Base-by-base conservation (phyloP, 2,113 vertebrate species). In the Morone chrysops region DNA sequence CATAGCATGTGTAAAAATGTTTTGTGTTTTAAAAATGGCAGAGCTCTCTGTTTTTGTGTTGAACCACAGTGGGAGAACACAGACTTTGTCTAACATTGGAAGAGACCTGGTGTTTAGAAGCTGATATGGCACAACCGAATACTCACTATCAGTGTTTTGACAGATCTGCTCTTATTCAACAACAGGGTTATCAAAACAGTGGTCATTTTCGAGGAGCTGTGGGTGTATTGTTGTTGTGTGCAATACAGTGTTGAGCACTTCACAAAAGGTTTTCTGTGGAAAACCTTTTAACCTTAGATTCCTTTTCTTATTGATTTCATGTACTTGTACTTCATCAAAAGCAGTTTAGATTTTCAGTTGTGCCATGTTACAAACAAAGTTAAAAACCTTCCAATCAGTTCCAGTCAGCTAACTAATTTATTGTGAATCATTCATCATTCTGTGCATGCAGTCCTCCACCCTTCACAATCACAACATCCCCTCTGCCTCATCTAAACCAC, bases 31-130 rank as follows among this genome's bases (percentile, higher is more conserved):
- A 18, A 22, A 25, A 50, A n/a, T 1, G 25, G 22, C 25, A 6
- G 3, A 10, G 5, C 17, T 51, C 45, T 50, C 45, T 61, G 31
- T n/a, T 51, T 48, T 41, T 81, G 63, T 48, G 62, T 38, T 53
- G 22, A n/a, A 62, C 9, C 10, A 16, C 45, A 8, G 40, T 82
- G 14, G 74, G 62, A 73, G 87, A 89, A 85, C 40, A 91, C 78
- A 87, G 45, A 70, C 84, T 90, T 89, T 95, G 93, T 95, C 95
- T 95, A 82, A 85, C 88, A 92, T 85, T 81, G 92, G 89, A 94
- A 94, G 84, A 87, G 90, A 84, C 70, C 62, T 66, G 76, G 36
- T 80, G 68, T 79, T 41, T 43, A 22, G 80, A 51, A 74, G 65
- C 85, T 80, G 81, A 79, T 73, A 83, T 78, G 70, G 84, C 60